phyloP scores from a whole-genome alignment of 2,797 vertebrate genomes.

The Mastacembelus armatus region DNA sequence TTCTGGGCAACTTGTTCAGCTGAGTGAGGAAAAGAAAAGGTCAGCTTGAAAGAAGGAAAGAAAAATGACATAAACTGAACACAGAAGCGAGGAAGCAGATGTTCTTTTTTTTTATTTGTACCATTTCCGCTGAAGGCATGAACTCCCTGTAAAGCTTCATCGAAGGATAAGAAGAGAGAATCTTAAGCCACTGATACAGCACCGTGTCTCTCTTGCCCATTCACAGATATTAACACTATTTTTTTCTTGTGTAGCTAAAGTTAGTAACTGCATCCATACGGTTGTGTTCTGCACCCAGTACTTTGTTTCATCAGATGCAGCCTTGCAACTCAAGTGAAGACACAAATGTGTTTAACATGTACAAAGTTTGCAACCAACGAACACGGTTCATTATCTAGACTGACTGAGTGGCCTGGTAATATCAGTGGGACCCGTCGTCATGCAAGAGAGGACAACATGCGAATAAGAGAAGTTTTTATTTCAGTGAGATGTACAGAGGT shows the following conservation, averaged over 20 bases:
- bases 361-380: too few species aligned
- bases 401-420: background rate
- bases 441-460: conserved; percentile 1
- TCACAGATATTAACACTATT: background rate
- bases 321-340: conserved; percentile 5
- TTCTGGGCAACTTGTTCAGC: too few species aligned
- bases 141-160: conserved; percentile 17
- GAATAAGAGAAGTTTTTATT: conserved; percentile 12
- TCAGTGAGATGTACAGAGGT: conserved; percentile 16
- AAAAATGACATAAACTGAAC: conserved; percentile 22
- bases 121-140: conserved; percentile 12
- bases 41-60: conserved; percentile 22
- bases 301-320: conserved; percentile 3
- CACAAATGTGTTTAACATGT: background rate
- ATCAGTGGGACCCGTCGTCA: background rate
- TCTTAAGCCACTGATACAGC: background rate
- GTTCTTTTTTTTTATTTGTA: conserved; percentile 24
- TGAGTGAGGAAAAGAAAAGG: conserved; percentile 3
- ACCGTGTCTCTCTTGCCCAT: background rate
- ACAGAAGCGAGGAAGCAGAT: conserved; percentile 26
- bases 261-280: background rate
- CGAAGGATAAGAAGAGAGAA: conserved; percentile 16
- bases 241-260: background rate
- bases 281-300: background rate
- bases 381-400: background rate